phyloP scores from a whole-genome alignment of 2,797 vertebrate species.

The Iguana delicatissima region DNA sequence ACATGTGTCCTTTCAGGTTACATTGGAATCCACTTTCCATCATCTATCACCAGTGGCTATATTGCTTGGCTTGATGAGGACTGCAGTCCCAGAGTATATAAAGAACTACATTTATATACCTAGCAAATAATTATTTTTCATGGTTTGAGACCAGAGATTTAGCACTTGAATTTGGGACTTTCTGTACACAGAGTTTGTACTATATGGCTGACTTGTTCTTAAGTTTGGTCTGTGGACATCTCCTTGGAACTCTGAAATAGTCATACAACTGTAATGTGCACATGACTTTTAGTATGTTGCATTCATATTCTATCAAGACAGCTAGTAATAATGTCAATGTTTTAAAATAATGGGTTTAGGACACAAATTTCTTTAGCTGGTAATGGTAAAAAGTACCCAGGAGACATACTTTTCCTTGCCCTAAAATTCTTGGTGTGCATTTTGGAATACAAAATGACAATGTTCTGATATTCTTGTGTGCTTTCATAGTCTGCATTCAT shows the following conservation, averaged over 20 bases:
- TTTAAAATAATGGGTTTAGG: neutral
- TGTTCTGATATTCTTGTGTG: neutral
- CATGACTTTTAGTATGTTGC: neutral
- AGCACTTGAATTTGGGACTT: neutral
- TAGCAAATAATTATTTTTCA: no score
- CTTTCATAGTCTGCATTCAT: neutral
- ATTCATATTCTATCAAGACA: neutral
- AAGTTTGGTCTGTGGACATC: neutral
- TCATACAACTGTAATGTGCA: neutral
- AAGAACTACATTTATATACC: neutral
- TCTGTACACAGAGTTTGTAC: neutral
- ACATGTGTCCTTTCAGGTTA: neutral
- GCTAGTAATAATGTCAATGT: no score
- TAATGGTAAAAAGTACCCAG: neutral
- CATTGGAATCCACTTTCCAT: neutral
- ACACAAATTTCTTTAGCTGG: neutral
- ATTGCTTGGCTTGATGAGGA: neutral
- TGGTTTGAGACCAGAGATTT: neutral
- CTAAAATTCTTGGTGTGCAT: neutral
- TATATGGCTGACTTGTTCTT: neutral
- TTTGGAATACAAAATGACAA: neutral
- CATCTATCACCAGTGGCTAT: neutral
- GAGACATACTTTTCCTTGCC: neutral
- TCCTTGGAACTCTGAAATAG: neutral
- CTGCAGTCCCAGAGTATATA: neutral